A percentile compares a stretch with the other conserved stretches of the same genome.
Evolutionary conservation across 2,113 vertebrate genomes (phyloP).

Genomic region (Dasypus novemcinctus): DNA sequence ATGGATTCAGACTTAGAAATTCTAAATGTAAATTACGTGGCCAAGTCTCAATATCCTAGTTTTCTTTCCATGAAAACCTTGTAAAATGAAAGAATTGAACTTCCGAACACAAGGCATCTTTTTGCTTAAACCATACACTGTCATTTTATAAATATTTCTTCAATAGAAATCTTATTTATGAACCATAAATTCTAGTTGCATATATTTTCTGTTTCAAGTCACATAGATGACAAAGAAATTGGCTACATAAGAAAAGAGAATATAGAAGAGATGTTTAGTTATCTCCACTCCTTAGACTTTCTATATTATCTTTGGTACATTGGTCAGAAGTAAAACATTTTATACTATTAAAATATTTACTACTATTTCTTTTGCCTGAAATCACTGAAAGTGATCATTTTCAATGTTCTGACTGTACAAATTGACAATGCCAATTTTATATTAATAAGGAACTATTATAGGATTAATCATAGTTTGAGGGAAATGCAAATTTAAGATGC

Average conservation of each 20-base stretch:
- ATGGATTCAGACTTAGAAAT: not conserved
- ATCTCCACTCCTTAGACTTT: not conserved
- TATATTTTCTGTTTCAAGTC: not conserved
- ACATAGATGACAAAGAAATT: not conserved
- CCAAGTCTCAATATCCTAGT: not conserved
- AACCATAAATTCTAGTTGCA: not conserved
- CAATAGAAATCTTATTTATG: not conserved
- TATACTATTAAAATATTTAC: constrained; percentile 6
- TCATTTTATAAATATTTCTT: not conserved
- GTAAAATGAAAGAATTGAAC: not conserved
- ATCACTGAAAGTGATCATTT: not conserved
- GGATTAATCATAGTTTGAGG: not conserved
- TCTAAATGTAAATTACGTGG: not conserved
- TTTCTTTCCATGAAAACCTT: not conserved
- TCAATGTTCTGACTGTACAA: not conserved
- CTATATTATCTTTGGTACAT: not conserved
- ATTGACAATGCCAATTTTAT: not conserved
- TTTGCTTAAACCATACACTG: not conserved
- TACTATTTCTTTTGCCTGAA: not conserved
- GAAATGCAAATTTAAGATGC: not conserved
- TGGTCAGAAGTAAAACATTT: not conserved
- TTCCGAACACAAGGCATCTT: not conserved
- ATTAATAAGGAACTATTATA: not conserved
- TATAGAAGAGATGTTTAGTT: not conserved
- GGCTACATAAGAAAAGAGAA: not conserved